Evolutionary conservation across 2,113 vertebrate genomes (phyloP).

Genomic region (Xerus inauris): DNA sequence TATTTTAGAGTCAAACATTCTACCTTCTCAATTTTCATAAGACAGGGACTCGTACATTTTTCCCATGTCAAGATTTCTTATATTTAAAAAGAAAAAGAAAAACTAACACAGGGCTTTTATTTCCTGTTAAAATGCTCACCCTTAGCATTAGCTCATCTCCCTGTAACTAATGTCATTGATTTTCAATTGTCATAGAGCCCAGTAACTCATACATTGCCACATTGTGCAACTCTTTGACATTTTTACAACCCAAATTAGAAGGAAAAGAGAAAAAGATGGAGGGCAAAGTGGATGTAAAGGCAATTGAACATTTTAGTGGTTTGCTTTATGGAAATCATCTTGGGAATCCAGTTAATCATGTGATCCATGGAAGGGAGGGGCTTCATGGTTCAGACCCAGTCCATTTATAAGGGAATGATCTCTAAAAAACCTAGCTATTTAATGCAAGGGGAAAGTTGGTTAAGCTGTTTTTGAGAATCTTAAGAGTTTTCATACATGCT

Average conservation of each 20-base stretch:
- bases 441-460: background rate
- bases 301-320: constrained; percentile 73
- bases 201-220: constrained; percentile 45
- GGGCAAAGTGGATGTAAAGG: constrained; percentile 33
- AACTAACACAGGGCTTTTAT: too few species aligned
- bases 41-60: constrained; percentile 24
- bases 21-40: background rate
- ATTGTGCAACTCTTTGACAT: constrained; percentile 35
- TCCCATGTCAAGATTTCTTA: too few species aligned
- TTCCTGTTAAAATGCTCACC: background rate
- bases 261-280: constrained; percentile 61
- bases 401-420: constrained; percentile 75
- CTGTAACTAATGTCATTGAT: constrained; percentile 55
- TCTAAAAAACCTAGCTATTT: constrained; percentile 40
- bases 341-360: background rate
- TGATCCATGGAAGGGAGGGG: background rate
- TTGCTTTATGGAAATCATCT: constrained; percentile 76
- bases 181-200: constrained; percentile 48
- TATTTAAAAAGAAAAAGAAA: too few species aligned
- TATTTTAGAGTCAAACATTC: constrained; percentile 48
- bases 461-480: background rate
- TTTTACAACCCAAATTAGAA: constrained; percentile 56
- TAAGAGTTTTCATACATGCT: background rate
- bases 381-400: constrained; percentile 37
- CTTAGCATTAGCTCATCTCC: constrained; percentile 14